Evolutionary conservation across 2,797 vertebrate genomes (phyloP), one percentile per base, ranked within the genome.

Genomic region (Liparis tanakae): DNA sequence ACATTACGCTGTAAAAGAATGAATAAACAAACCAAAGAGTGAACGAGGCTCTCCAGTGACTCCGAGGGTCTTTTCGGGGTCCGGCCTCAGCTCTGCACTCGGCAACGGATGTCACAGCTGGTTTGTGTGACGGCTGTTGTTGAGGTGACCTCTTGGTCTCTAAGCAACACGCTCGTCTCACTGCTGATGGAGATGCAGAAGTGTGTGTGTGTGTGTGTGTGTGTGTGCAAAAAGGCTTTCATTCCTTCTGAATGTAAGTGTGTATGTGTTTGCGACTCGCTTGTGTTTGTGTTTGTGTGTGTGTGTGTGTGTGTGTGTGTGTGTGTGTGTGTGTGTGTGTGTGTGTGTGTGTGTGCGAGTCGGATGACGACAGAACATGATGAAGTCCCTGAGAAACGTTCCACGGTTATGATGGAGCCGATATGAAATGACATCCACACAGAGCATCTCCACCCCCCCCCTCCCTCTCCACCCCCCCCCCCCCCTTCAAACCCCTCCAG

Each of bases 31-130:
- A 30, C 25, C 4, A 30, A 30, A 30, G 25, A 2, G 25, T 67
- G 22, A 55, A 57, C 70, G 65, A 67, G 58, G 36, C 22, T 61
- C 39, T 34, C 6, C 17, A 72, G 59, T 78, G 71, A 57, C 46
- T 81, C 43, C 37, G 64, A 77, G 65, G 76, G 51, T 73, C 67
- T 63, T 48, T 46, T 48, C 70, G 65, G 57, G 51, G 68, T 61
- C 88, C 30, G 56, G 22, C 77, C 82, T 91, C 86, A 87, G 78
- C 80, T 85, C 63, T 58, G 30, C 70, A 59, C 81, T 56, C 84
- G 82, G 80, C 84, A 89, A 85, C 90, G 90, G 85, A 89, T 92
- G 92, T 93, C 92, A 89, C 92, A 91, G 92, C 87, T 92, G 86
- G 88, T 93, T 93, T 93, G 87, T 88, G 86, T 91, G 89, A 92